A percentile compares a stretch with the other conserved stretches of the same genome.
phyloP scores from a whole-genome alignment of 2,888 invertebrate species.

The Anodontia alba region DNA sequence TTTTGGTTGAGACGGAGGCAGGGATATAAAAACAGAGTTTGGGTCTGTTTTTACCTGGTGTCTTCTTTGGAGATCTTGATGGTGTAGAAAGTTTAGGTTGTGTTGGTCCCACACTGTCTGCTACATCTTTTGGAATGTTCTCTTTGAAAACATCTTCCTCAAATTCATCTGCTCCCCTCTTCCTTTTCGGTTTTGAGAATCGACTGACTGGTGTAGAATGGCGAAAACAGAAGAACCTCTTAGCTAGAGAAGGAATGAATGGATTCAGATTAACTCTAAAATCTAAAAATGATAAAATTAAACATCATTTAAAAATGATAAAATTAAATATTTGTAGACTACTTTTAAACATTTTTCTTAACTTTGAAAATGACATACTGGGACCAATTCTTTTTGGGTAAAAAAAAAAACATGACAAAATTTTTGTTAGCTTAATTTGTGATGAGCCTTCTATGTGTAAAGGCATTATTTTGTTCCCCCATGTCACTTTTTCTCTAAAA shows the following conservation, averaged over 20 bases:
- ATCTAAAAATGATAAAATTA: neutral
- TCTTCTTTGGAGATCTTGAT: slow-evolving; percentile 65
- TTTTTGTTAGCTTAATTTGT: too few relatives aligned
- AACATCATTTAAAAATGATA: neutral
- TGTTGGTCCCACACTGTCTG: slow-evolving; percentile 50
- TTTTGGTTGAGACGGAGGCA: too few relatives aligned
- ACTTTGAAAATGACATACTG: too few relatives aligned
- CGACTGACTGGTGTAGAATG: slow-evolving; percentile 82
- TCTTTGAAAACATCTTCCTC: slow-evolving; percentile 62
- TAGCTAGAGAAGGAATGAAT: slow-evolving; percentile 72
- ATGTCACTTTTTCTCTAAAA: too few relatives aligned
- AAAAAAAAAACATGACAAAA: too few relatives aligned
- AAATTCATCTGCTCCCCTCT: slow-evolving; percentile 47
- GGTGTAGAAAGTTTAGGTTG: slow-evolving; percentile 52
- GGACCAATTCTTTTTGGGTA: too few relatives aligned
- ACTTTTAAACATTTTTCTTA: too few relatives aligned
- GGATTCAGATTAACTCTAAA: too few relatives aligned
- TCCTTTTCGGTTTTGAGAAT: slow-evolving; percentile 65
- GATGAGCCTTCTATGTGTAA: too few relatives aligned
- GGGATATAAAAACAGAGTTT: too few relatives aligned
- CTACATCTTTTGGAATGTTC: slow-evolving; percentile 64
- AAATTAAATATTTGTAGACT: neutral
- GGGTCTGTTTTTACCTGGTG: slow-evolving; percentile 59
- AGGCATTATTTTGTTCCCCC: too few relatives aligned
- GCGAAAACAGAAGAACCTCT: slow-evolving; percentile 90